Evolutionary conservation across 2,888 invertebrate genomes (phyloP).

Genomic region (Cylloceria caligata): DNA sequence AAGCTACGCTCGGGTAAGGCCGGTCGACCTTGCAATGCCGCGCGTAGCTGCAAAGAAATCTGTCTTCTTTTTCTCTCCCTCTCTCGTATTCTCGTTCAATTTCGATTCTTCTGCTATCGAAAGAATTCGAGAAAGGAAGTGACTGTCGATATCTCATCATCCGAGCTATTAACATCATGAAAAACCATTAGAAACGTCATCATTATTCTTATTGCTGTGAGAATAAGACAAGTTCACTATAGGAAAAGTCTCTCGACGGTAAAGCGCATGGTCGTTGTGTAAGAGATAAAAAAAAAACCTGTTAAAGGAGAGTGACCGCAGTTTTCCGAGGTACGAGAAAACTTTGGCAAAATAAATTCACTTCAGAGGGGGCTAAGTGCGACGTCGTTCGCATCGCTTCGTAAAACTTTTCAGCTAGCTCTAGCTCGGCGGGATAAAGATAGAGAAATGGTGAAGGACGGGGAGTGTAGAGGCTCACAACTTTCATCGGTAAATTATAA

Average conservation of each 20-base stretch:
- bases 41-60: constrained; percentile 42
- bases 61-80: background rate
- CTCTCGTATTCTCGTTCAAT: constrained; percentile 2
- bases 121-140: background rate
- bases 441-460: background rate
- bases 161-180: background rate
- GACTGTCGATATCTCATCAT: constrained; percentile 1
- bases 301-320: constrained; percentile 25
- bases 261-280: constrained; percentile 30
- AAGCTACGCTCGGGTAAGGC: constrained; percentile 35
- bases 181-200: constrained; percentile 5
- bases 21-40: constrained; percentile 68
- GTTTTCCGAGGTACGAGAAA: constrained; percentile 35
- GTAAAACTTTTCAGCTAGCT: constrained; percentile 63
- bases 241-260: constrained; percentile 25
- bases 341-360: constrained; percentile 62
- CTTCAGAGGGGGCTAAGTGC: constrained; percentile 34
- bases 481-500: constrained; percentile 69
- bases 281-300: background rate
- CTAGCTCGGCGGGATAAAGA: constrained; percentile 28
- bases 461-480: constrained; percentile 35
- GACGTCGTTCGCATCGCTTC: constrained; percentile 51
- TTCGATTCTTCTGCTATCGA: background rate
- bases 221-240: constrained; percentile 13
- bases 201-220: constrained; percentile 9